A percentile compares a stretch with the other conserved stretches of the same genome.
These are phyloP conservation scores for Philantomba maxwellii DNA, from an alignment of 2,113 vertebrate genomes.

Conservation along the genomic window DNA sequence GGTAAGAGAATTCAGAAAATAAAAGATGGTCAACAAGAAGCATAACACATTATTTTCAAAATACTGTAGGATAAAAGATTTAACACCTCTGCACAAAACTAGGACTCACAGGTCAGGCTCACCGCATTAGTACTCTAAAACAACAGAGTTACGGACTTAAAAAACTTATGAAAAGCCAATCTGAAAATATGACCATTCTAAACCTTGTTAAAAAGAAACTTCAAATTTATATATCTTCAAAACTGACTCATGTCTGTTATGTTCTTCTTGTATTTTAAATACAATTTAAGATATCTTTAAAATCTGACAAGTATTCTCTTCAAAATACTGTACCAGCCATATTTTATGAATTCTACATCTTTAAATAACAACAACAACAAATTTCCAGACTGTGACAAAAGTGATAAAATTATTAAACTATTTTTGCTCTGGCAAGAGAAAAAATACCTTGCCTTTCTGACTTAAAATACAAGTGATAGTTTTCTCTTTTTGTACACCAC, in stretches of 20 bases:
- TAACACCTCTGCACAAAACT: neutral
- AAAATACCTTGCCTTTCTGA: neutral
- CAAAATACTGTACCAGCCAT: neutral
- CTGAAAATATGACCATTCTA: neutral
- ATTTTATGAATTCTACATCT: neutral
- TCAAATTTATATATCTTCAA: neutral
- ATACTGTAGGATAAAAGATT: neutral
- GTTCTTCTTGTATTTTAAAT: neutral
- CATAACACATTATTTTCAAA: neutral
- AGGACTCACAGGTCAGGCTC: neutral
- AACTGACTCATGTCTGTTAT: neutral
- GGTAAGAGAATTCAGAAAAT: neutral
- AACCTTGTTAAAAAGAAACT: neutral
- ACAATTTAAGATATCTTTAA: neutral
- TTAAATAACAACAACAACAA: neutral
- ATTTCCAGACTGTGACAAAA: neutral
- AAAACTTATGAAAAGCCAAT: neutral
- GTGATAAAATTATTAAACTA: neutral
- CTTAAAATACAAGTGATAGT: neutral
- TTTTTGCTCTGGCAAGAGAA: neutral
- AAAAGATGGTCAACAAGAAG: neutral
- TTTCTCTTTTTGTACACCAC: neutral
- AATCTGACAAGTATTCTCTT: neutral
- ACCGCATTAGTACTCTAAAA: neutral
- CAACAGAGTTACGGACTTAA: neutral